phyloP scores from a whole-genome alignment of 2,888 invertebrate genomes.

The Campoplex nolae region DNA sequence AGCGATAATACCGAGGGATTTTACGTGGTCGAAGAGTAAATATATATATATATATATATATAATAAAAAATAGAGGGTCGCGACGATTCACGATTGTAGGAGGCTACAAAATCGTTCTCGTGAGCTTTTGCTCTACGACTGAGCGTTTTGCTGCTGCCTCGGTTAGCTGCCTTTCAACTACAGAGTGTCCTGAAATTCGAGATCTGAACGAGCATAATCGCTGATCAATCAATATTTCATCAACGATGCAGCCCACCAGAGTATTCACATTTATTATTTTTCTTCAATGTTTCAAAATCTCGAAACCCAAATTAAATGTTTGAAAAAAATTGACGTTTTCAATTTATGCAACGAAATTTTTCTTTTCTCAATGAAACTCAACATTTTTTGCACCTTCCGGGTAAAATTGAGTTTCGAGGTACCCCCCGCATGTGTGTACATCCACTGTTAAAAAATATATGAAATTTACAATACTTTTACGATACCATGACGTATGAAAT shows the following conservation, averaged over 20 bases:
- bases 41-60: slow-evolving; percentile 22
- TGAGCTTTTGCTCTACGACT: slow-evolving; percentile 47
- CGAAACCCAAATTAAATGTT: background rate
- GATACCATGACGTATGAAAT: too few species aligned
- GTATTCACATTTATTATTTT: background rate
- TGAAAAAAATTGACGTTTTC: background rate
- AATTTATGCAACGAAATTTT: background rate
- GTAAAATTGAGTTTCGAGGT: too few species aligned
- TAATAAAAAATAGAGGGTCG: slow-evolving; percentile 15
- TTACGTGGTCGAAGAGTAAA: slow-evolving; percentile 39
- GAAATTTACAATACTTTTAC: too few species aligned
- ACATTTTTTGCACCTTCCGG: too few species aligned
- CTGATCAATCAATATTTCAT: background rate
- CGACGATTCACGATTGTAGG: slow-evolving; percentile 31
- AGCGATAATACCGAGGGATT: slow-evolving; percentile 61
- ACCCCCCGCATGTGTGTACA: too few species aligned
- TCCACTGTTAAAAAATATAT: too few species aligned
- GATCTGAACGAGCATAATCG: background rate
- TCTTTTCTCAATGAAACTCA: too few species aligned
- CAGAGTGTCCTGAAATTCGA: background rate
- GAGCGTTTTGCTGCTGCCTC: slow-evolving; percentile 30
- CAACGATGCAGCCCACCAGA: background rate
- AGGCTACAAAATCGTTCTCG: slow-evolving; percentile 48
- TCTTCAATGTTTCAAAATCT: background rate
- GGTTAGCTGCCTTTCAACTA: slow-evolving; percentile 38